Evolutionary conservation across 1,140 invertebrate species (phyloP).

Genomic region (Orchestia grillus): DNA sequence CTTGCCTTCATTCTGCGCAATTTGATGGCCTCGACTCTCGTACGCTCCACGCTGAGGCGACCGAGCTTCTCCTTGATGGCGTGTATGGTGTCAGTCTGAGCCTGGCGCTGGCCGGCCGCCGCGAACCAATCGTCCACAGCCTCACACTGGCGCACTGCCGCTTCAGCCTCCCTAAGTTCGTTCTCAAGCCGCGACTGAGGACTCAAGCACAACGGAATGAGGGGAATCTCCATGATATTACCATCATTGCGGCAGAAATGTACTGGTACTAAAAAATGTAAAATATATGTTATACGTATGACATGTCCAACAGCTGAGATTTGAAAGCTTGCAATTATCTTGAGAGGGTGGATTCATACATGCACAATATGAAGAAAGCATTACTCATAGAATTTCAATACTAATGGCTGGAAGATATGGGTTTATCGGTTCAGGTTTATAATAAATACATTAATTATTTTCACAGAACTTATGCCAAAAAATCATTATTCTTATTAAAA

Average conservation of each 20-base stretch:
- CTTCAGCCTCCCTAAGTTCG: neutral
- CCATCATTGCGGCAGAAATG: neutral
- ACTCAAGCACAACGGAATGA: neutral
- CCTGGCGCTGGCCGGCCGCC: neutral
- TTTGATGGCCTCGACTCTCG: neutral
- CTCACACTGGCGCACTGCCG: constrained; percentile 47
- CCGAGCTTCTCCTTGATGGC: neutral
- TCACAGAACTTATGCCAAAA: too few species aligned
- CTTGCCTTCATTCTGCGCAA: neutral
- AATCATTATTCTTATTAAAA: too few species aligned
- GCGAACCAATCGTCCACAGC: constrained; percentile 38
- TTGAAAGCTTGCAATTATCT: neutral
- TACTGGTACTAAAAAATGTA: neutral
- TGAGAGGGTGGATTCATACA: neutral
- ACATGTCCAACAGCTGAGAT: neutral
- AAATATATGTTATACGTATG: neutral
- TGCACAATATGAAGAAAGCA: too few species aligned
- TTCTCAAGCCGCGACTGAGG: neutral
- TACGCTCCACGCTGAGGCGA: neutral
- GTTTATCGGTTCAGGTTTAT: too few species aligned
- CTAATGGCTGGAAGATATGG: too few species aligned
- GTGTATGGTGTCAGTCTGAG: constrained; percentile 1
- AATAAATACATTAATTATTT: too few species aligned
- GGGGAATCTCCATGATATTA: too few species aligned
- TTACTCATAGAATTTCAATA: too few species aligned